Percentiles rank a stretch among this genome's conserved stretches.
Evolutionary conservation across 2,888 invertebrate genomes (phyloP).

Genomic region (Drosophila emarginata): DNA sequence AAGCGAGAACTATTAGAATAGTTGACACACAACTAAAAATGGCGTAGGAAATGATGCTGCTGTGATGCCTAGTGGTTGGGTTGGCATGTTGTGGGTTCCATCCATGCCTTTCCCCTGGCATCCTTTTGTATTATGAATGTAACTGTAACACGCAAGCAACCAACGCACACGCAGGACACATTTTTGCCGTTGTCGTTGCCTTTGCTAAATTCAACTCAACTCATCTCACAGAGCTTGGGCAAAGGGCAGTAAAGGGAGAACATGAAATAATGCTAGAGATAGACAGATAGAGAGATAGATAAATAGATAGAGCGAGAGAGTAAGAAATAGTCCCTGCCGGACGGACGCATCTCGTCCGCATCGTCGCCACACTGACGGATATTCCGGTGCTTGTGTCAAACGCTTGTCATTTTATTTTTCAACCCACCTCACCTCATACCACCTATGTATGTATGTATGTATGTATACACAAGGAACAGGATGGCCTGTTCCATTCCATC

Average conservation of each 20-base stretch:
- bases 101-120: conserved; percentile 28
- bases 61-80: conserved; percentile 27
- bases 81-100: conserved; percentile 1
- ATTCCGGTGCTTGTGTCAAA: conserved; percentile 82
- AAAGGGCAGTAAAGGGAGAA: background rate
- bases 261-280: background rate
- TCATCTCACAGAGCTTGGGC: conserved; percentile 4
- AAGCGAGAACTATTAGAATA: conserved; percentile 57
- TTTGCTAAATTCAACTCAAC: conserved; percentile 4
- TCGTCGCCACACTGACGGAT: conserved; percentile 78
- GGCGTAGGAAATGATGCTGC: conserved; percentile 74
- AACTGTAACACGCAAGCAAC: conserved; percentile 69
- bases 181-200: conserved; percentile 18
- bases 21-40: conserved; percentile 68
- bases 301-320: background rate
- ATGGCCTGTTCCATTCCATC: background rate
- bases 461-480: background rate
- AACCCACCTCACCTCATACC: conserved; percentile 18
- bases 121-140: conserved; percentile 74
- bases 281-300: background rate
- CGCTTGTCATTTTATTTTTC: conserved; percentile 75
- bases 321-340: conserved; percentile 31
- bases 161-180: conserved; percentile 64
- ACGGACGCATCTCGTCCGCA: conserved; percentile 64
- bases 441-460: too few relatives aligned